These are phyloP conservation scores for Cheilinus undulatus DNA, from an alignment of 2,113 vertebrate genomes.

Conservation along the genomic window DNA sequence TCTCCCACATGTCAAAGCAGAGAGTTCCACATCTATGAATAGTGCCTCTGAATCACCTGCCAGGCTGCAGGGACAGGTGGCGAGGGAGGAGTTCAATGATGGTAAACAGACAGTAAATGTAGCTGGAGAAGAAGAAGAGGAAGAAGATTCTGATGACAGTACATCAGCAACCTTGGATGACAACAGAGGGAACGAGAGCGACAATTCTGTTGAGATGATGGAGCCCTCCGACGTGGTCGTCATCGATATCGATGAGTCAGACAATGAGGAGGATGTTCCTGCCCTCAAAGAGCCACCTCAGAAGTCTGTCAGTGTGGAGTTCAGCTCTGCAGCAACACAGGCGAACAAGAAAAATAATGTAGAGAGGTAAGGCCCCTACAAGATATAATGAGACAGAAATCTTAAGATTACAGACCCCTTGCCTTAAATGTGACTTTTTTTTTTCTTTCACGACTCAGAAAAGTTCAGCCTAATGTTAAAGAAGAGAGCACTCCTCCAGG, in stretches of 20 bases:
- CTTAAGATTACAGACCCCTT: not conserved
- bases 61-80: conserved; percentile 60
- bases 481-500: conserved; percentile 83
- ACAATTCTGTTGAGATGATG: conserved; percentile 87
- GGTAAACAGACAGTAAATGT: not conserved
- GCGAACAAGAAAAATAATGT: conserved; percentile 62
- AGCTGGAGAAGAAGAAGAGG: not conserved
- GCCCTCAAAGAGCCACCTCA: conserved; percentile 26
- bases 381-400: not conserved
- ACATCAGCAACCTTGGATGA: not conserved
- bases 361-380: conserved; percentile 37
- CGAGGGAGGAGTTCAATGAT: conserved; percentile 13
- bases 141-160: not conserved
- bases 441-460: conserved; percentile 54
- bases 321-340: conserved; percentile 87
- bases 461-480: conserved; percentile 74
- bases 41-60: not conserved
- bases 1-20: conserved; percentile 54
- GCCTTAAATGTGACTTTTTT: not conserved
- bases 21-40: conserved; percentile 70
- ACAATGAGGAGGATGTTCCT: conserved; percentile 25
- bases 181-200: conserved; percentile 52
- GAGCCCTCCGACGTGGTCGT: conserved; percentile 81
- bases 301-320: conserved; percentile 85
- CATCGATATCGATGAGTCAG: conserved; percentile 71